Conservation (phyloP, 1,140 invertebrate genomes). For the Aleiodes sp. region DNA sequence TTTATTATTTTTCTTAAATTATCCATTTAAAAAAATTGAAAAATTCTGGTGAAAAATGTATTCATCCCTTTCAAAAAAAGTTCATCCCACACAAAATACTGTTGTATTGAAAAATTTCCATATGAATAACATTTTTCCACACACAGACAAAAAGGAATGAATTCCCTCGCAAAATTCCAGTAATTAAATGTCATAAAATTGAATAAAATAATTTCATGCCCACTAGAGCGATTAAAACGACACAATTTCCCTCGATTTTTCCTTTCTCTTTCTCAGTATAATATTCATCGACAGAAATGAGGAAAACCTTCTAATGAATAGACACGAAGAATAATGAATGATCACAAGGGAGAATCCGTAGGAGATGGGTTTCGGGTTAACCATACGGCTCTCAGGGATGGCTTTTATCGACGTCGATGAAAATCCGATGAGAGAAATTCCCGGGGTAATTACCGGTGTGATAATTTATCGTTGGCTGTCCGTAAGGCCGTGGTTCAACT, state of each 20-base stretch:
- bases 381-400: background rate
- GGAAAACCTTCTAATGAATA: slow-evolving; percentile 20
- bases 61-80: too few species aligned
- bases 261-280: background rate
- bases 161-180: background rate
- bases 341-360: slow-evolving; percentile 9
- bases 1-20: too few species aligned
- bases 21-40: too few species aligned
- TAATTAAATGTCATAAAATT: background rate
- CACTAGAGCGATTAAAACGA: background rate
- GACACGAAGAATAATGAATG: slow-evolving; percentile 16
- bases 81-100: too few species aligned
- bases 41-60: too few species aligned
- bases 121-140: too few species aligned
- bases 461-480: slow-evolving; percentile 20
- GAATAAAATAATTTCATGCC: background rate
- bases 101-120: too few species aligned
- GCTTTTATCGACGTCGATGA: slow-evolving; percentile 28
- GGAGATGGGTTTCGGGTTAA: slow-evolving; percentile 12
- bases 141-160: slow-evolving; percentile 8
- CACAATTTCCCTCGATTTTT: background rate
- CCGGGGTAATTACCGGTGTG: slow-evolving; percentile 3
- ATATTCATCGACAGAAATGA: background rate
- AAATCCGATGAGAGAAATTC: slow-evolving; percentile 28
- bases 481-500: background rate